Percentiles rank a stretch among this genome's conserved stretches.
These are phyloP conservation scores for Galbula dea DNA, from an alignment of 2,113 vertebrate genomes.

Conservation along the genomic window DNA sequence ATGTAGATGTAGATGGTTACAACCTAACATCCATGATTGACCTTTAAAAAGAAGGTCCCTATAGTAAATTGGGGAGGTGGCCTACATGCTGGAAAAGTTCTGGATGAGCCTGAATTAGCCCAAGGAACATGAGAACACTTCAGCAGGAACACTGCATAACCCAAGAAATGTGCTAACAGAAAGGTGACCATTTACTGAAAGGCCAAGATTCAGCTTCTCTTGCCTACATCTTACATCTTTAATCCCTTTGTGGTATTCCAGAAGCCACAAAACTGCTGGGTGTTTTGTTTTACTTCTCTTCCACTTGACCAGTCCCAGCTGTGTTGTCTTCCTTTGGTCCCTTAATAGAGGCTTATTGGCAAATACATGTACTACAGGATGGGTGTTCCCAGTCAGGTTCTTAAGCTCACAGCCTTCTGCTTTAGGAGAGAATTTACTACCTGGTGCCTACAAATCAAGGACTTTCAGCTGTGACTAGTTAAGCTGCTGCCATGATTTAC, in stretches of 20 bases:
- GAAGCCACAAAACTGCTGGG: not conserved
- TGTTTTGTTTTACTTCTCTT: slow-evolving; percentile 2
- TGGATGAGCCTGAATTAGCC: not conserved
- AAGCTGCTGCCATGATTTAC: not conserved
- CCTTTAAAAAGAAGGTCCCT: not conserved
- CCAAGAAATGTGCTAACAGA: not conserved
- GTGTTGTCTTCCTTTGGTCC: not conserved
- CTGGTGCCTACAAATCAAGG: not conserved
- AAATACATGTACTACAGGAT: not conserved
- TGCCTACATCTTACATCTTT: not conserved
- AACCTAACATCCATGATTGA: not conserved
- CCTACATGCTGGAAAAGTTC: not conserved
- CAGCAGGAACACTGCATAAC: not conserved
- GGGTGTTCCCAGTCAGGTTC: not conserved
- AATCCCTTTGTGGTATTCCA: not conserved
- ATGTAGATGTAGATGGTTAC: not conserved
- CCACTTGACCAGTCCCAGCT: not conserved
- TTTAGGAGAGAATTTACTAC: not conserved
- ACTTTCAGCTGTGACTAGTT: not conserved
- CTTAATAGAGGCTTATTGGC: not conserved
- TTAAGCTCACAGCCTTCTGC: not conserved
- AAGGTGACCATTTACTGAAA: not conserved
- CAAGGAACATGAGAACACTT: not conserved
- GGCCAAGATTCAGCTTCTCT: not conserved
- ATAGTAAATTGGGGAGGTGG: not conserved